These are phyloP conservation scores for Leptocoma aspasia DNA, from an alignment of 2,113 vertebrate genomes.

Conservation along the genomic window DNA sequence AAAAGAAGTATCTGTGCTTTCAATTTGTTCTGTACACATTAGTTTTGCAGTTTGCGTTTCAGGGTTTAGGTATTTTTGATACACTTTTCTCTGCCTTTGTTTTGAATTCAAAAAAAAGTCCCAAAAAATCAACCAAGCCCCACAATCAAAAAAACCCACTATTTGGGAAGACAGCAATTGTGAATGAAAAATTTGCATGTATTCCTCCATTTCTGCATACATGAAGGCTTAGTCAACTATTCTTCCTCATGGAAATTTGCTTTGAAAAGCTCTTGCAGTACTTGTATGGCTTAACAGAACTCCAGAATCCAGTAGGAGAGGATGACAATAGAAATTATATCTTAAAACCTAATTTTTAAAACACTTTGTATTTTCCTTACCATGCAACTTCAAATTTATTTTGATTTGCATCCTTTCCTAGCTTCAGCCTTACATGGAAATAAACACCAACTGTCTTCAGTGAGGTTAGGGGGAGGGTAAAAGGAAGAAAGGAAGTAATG, in stretches of 20 bases:
- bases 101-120: background rate
- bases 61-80: background rate
- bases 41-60: background rate
- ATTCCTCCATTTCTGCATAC: background rate
- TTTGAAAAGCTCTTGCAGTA: background rate
- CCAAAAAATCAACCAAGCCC: accelerated
- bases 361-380: background rate
- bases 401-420: background rate
- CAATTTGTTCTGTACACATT: background rate
- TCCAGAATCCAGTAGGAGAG: background rate
- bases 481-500: background rate
- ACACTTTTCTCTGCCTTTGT: background rate
- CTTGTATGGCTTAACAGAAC: background rate
- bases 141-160: background rate
- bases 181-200: background rate
- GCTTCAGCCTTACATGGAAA: background rate
- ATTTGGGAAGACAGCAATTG: background rate
- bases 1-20: background rate
- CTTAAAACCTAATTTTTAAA: background rate
- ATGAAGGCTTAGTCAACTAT: background rate
- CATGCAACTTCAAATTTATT: background rate
- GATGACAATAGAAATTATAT: background rate
- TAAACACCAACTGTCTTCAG: background rate
- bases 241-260: background rate
- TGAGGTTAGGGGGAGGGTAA: background rate